Evolutionary conservation across 2,113 vertebrate genomes (phyloP).

Genomic region (Porphyrio hochstetteri): DNA sequence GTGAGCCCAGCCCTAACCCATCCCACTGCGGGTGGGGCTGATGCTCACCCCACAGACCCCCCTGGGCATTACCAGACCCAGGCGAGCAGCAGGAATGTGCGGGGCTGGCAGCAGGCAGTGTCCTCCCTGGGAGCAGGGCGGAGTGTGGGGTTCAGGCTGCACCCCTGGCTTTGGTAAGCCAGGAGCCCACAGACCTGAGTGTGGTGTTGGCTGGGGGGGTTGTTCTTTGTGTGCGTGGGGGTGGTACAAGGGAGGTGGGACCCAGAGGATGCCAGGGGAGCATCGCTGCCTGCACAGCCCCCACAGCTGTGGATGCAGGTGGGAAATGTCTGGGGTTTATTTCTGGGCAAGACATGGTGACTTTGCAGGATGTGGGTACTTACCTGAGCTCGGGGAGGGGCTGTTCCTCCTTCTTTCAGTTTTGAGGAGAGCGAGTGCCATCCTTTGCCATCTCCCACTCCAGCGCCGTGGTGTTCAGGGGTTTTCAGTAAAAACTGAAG

Average conservation of each 20-base stretch:
- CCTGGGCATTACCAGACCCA: accelerated
- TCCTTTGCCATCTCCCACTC: background rate
- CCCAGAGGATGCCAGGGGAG: too few species aligned
- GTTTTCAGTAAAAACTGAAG: background rate
- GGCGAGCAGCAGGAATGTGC: background rate
- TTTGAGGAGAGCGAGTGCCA: background rate
- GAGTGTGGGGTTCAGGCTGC: background rate
- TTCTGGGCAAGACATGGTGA: too few species aligned
- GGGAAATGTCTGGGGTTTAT: background rate
- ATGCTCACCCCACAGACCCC: accelerated
- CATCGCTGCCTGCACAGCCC: background rate
- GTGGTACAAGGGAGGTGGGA: too few species aligned
- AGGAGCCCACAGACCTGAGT: background rate
- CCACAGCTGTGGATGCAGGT: background rate
- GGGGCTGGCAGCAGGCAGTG: background rate
- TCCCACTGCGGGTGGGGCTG: accelerated
- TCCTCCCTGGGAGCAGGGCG: background rate
- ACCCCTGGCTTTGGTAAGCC: background rate
- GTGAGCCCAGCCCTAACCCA: background rate
- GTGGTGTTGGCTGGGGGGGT: background rate
- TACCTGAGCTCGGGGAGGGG: too few species aligned
- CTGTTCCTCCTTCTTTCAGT: accelerated
- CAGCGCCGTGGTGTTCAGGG: background rate
- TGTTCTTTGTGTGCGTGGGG: background rate
- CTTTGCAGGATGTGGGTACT: background rate